Evolutionary conservation across 92 coral and sea anemone genomes (phyloP).

Genomic region (Epizoanthus ramosus): DNA sequence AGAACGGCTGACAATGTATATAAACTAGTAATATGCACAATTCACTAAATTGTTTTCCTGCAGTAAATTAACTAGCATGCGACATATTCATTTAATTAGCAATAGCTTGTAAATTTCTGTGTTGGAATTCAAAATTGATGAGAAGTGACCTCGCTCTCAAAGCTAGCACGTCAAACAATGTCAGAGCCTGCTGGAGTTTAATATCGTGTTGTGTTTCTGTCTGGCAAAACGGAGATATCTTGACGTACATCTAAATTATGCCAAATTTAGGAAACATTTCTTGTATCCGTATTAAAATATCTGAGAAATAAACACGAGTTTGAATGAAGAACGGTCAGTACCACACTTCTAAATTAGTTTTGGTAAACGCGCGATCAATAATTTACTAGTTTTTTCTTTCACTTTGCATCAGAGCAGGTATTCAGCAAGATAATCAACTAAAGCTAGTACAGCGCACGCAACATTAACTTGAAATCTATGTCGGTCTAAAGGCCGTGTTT

Average conservation of each 20-base stretch:
- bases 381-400: slow-evolving; percentile 20
- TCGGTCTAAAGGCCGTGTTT: not conserved
- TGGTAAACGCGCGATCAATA: slow-evolving; percentile 13
- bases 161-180: not conserved
- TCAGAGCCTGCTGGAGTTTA: not conserved
- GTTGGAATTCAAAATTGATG: not conserved
- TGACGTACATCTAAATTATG: slow-evolving; percentile 32
- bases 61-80: not conserved
- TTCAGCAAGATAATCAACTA: not conserved
- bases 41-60: slow-evolving; percentile 19
- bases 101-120: not conserved
- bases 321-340: not conserved
- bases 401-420: slow-evolving; percentile 1
- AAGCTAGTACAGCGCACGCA: not conserved
- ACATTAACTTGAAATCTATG: not conserved
- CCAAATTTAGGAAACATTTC: slow-evolving; percentile 17
- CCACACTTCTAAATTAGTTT: not conserved
- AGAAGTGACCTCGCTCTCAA: slow-evolving; percentile 13
- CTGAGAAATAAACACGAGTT: not conserved
- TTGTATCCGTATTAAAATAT: not conserved
- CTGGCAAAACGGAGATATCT: slow-evolving; percentile 15
- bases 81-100: slow-evolving; percentile 1
- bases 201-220: slow-evolving; percentile 32
- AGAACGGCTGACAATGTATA: not conserved
- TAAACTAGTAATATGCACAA: not conserved